These are phyloP conservation scores for Cantharis rustica DNA, from an alignment of 2,888 invertebrate genomes.

Conservation along the genomic window DNA sequence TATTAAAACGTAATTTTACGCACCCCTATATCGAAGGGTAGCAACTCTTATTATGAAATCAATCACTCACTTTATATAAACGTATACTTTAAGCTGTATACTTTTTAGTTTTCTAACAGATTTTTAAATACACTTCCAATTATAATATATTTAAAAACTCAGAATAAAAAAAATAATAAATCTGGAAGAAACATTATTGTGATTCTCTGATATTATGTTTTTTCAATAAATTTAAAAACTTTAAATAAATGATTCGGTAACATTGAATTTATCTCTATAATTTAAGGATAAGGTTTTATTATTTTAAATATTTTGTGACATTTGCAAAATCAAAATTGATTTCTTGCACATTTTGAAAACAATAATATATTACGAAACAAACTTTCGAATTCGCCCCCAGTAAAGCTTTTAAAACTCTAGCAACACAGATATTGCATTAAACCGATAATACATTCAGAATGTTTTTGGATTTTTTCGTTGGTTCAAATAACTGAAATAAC, in stretches of 20 bases:
- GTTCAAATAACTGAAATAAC: constrained; percentile 18
- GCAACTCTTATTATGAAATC: not conserved
- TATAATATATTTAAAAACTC: too few relatives aligned
- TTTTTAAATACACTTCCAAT: not conserved
- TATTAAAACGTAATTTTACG: not conserved
- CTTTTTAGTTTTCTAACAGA: not conserved
- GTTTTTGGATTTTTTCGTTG: constrained; percentile 9
- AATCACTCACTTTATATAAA: not conserved
- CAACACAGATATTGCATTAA: constrained; percentile 41
- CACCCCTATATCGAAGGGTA: not conserved
- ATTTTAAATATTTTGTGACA: not conserved
- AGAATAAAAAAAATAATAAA: too few relatives aligned
- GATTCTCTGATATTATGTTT: too few relatives aligned
- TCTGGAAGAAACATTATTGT: too few relatives aligned
- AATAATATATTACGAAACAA: constrained; percentile 13
- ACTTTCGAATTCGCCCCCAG: constrained; percentile 20
- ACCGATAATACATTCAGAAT: constrained; percentile 25
- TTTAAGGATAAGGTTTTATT: not conserved
- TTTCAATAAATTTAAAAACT: too few relatives aligned
- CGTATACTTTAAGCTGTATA: not conserved
- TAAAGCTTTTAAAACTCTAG: constrained; percentile 40
- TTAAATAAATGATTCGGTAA: too few relatives aligned
- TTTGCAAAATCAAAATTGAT: not conserved
- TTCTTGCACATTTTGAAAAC: not conserved
- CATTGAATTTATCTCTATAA: too few relatives aligned